phyloP scores from a whole-genome alignment of 2,797 vertebrate genomes.

The Syngnathus acus region DNA sequence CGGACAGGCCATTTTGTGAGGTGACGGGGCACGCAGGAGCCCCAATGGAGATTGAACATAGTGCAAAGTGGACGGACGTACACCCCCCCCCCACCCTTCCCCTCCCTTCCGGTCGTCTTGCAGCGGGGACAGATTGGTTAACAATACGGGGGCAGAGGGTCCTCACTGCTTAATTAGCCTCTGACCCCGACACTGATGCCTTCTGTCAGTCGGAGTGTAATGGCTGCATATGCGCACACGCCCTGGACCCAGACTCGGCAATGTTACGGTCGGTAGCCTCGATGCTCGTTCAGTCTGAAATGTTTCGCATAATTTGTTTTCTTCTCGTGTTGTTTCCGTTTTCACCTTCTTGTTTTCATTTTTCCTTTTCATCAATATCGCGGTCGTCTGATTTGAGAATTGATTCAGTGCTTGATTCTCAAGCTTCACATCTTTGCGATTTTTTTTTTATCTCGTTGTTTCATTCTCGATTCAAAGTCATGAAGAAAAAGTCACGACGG shows the following conservation, averaged over 20 bases:
- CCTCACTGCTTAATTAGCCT: slow-evolving; percentile 78
- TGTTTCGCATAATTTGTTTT: too few species aligned
- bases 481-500: background rate
- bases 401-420: too few species aligned
- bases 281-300: background rate
- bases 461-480: background rate
- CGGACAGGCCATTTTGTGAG: slow-evolving; percentile 69
- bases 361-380: too few species aligned
- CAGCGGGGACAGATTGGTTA: slow-evolving; percentile 74
- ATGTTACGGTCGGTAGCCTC: background rate
- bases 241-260: background rate
- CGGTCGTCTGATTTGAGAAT: too few species aligned
- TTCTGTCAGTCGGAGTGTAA: slow-evolving; percentile 55
- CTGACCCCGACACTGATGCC: slow-evolving; percentile 68
- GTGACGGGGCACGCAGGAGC: slow-evolving; percentile 62
- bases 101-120: slow-evolving; percentile 55
- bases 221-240: slow-evolving; percentile 2
- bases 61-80: slow-evolving; percentile 28
- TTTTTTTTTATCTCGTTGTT: background rate
- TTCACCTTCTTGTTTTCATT: background rate
- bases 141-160: slow-evolving; percentile 70
- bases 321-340: background rate
- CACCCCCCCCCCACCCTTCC: slow-evolving; percentile 38
- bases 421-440: background rate
- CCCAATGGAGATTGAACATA: slow-evolving; percentile 63